Evolutionary conservation across 2,888 invertebrate species (phyloP).

Genomic region (Ophion costatus): DNA sequence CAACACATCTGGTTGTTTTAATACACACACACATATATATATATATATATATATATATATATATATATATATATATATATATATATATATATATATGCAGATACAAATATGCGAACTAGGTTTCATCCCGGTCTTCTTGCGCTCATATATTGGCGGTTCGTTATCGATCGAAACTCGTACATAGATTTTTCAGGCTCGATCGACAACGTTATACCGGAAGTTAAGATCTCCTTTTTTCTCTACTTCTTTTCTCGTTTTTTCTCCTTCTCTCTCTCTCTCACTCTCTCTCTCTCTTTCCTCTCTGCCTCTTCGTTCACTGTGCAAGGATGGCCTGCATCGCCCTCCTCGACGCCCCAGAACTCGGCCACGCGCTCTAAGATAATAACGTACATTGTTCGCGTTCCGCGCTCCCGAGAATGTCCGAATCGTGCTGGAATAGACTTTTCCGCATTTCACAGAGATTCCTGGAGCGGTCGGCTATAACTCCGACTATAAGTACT

Average conservation of each 20-base stretch:
- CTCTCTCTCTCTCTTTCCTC: constrained; percentile 1
- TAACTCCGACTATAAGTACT: background rate
- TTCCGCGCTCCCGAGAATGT: constrained; percentile 13
- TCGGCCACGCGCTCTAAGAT: constrained; percentile 20
- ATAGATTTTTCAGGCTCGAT: constrained; percentile 79
- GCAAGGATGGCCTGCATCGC: background rate
- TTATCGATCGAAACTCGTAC: constrained; percentile 62
- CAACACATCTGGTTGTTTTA: too few relatives aligned
- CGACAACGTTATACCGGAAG: constrained; percentile 70
- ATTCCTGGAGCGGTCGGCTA: background rate
- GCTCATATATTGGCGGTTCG: background rate
- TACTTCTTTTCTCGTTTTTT: background rate
- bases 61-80: background rate
- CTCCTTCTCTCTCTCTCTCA: background rate
- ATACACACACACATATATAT: background rate
- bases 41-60: background rate
- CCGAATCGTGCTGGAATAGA: constrained; percentile 21
- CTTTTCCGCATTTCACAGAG: constrained; percentile 7
- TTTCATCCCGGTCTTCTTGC: background rate
- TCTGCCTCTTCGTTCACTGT: background rate
- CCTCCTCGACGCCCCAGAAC: constrained; percentile 14
- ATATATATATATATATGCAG: background rate
- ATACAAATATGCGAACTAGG: background rate
- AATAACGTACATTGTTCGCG: constrained; percentile 35
- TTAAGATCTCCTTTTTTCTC: background rate